phyloP scores from a whole-genome alignment of 2,888 invertebrate species.

The Stenolophus ochropezus region DNA sequence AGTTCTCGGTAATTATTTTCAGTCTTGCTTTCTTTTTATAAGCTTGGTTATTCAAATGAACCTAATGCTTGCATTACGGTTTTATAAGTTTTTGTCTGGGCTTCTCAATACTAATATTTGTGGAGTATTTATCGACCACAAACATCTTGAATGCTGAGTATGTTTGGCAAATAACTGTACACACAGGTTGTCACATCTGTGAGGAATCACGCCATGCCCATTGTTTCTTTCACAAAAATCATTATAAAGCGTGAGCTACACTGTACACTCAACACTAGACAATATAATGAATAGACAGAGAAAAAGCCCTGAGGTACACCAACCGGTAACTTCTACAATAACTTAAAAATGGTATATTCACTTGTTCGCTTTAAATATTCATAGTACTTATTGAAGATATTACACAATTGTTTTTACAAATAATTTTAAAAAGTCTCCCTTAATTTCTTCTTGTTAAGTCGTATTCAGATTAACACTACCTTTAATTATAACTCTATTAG shows the following conservation, averaged over 20 bases:
- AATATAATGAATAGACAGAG: no score
- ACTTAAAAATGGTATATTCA: no score
- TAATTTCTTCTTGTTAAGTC: no score
- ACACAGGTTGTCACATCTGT: neutral
- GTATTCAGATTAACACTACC: no score
- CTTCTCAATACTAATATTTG: neutral
- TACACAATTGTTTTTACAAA: no score
- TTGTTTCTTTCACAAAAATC: neutral
- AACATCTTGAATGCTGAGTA: conserved; percentile 19
- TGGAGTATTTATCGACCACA: neutral
- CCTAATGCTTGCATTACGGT: conserved; percentile 28
- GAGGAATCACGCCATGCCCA: neutral
- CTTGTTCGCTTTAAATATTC: no score
- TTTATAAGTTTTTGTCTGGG: neutral
- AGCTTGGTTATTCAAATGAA: conserved; percentile 33
- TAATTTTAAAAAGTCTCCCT: no score
- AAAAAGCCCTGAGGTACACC: no score
- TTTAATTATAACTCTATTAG: no score
- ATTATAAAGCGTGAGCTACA: neutral
- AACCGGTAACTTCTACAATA: no score
- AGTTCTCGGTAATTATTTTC: conserved; percentile 42
- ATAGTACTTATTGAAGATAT: no score
- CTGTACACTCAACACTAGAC: no score
- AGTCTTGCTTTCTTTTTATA: conserved; percentile 7
- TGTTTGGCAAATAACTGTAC: conserved; percentile 6